Base-by-base conservation (phyloP, 1,140 invertebrate species). In the Teleopsis dalmanni region DNA sequence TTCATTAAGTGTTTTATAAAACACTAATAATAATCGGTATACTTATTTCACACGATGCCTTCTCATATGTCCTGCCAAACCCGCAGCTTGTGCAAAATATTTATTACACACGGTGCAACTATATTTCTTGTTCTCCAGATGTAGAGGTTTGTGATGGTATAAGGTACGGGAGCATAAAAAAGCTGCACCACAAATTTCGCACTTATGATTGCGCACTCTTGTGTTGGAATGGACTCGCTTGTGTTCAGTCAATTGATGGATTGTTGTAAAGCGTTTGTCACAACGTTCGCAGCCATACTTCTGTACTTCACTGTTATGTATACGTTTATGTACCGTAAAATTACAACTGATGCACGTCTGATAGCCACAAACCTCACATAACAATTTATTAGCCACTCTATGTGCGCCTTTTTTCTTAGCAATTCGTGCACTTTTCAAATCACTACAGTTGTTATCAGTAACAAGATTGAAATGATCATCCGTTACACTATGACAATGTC, bases 151-250 rank as follows among this genome's bases (percentile, higher is more conserved):
- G 40, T 67, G 65, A 26, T 67, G 64, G 38, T 65, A 67, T 1
- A 67, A 52, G 1, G 89, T 87, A 65, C 90, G 87, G 4, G 85
- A 85, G 58, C 90, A 88, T 10, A 88, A 85, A 67, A 92, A 91
- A 0, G 82, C 84, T 7, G 86, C 84, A 19, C 77, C 73, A 59
- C 88, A 91, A 0, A 82, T 72, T 7, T 78, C 72, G 62, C 88
- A 91, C 57, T 84, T 81, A 54, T 81, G 84, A 1, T 87, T 87
- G 5, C 86, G 72, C 70, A 88, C 85, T 18, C 87, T 87, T 58
- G 86, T 84, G 3, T 84, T 85, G 1, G 87, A 90, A 65, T 92
- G 88, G 5, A 81, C 81, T 21, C 85, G 84, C 73, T 87, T 88
- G 36, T 68, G 65, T 38, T 68, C 65, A 1, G 54, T 54, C 10